Evolutionary conservation across 2,888 invertebrate genomes (phyloP).

Genomic region (Drosophila tripunctata): DNA sequence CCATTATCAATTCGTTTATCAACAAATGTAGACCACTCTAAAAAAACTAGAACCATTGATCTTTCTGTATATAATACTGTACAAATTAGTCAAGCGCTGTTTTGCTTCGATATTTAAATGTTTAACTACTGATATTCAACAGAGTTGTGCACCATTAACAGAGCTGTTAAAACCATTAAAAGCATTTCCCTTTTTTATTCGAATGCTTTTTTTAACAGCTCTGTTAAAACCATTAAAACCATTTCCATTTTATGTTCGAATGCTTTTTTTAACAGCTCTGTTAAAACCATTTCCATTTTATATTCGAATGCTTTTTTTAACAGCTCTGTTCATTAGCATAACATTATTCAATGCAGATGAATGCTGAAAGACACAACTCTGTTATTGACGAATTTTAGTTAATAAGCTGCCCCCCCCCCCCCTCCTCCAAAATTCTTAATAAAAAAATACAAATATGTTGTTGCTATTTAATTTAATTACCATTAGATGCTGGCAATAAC

Average conservation of each 20-base stretch:
- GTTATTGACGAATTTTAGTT: slow-evolving; percentile 30
- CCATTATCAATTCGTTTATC: slow-evolving; percentile 86
- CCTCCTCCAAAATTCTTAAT: slow-evolving; percentile 3
- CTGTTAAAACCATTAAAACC: too few species aligned
- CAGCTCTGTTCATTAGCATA: too few species aligned
- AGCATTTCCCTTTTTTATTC: too few species aligned
- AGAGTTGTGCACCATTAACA: too few species aligned
- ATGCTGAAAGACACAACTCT: too few species aligned
- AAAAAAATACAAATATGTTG: slow-evolving; percentile 31
- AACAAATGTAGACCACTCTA: slow-evolving; percentile 83
- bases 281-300: too few species aligned
- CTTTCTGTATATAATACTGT: slow-evolving; percentile 19
- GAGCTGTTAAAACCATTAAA: too few species aligned
- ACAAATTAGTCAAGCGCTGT: slow-evolving; percentile 12
- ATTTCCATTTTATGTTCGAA: too few species aligned
- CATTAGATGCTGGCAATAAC: slow-evolving; percentile 67
- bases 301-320: too few species aligned
- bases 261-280: too few species aligned
- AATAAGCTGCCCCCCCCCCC: slow-evolving; percentile 10
- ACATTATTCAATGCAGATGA: too few species aligned
- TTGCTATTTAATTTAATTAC: slow-evolving; percentile 63
- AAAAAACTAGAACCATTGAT: background rate
- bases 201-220: too few species aligned
- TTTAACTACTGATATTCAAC: slow-evolving; percentile 27
- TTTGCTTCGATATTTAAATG: slow-evolving; percentile 27